Percentiles rank a stretch among this genome's conserved stretches.
phyloP scores from a whole-genome alignment of 2,113 vertebrate genomes.

The Gallinago undulata region DNA sequence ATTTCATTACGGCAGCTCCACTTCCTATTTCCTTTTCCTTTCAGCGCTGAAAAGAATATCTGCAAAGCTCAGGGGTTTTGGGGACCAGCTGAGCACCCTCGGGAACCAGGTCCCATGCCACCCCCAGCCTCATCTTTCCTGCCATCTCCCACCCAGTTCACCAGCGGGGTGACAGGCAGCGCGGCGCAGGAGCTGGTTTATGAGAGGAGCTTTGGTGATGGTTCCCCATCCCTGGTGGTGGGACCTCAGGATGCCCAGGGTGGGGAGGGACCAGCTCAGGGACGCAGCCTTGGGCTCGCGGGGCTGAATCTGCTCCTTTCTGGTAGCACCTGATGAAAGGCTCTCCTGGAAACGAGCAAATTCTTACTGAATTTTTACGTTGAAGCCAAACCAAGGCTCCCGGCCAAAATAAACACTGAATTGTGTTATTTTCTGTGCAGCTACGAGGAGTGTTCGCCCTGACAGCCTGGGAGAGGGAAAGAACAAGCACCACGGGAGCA shows the following conservation, averaged over 20 bases:
- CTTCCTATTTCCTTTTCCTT: slow-evolving; percentile 27
- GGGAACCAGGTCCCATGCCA: background rate
- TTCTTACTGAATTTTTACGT: background rate
- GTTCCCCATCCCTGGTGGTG: background rate
- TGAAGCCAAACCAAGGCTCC: background rate
- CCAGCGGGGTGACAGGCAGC: background rate
- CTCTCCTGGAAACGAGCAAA: background rate
- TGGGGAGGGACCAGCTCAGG: background rate
- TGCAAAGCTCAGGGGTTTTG: background rate
- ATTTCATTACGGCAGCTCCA: background rate
- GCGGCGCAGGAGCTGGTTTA: background rate
- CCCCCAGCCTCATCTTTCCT: background rate
- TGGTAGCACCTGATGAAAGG: too few species aligned
- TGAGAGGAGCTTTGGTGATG: background rate
- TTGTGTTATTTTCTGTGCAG: background rate
- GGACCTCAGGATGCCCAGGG: background rate
- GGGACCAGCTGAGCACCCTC: background rate
- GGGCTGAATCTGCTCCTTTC: background rate
- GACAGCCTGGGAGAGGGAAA: background rate
- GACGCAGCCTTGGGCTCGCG: background rate
- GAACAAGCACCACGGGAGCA: background rate
- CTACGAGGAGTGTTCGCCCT: rapidly evolving
- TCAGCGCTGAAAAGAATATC: background rate
- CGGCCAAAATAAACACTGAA: background rate
- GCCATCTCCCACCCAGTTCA: background rate